Evolutionary conservation across 2,888 invertebrate species (phyloP).

Genomic region (Hylaea fasciaria): DNA sequence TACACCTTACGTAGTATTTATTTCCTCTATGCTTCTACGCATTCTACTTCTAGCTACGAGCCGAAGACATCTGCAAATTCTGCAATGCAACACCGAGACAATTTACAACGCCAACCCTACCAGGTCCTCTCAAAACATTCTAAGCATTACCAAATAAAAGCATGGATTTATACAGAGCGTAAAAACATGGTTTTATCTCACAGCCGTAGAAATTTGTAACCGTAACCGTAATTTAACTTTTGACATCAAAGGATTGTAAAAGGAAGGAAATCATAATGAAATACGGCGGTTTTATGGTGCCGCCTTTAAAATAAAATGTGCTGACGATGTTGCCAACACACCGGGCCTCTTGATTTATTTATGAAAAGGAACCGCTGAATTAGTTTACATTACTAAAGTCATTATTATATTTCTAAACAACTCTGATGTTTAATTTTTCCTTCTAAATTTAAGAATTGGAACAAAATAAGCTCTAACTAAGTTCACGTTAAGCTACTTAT

Average conservation of each 20-base stretch:
- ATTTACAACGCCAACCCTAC: too few species aligned
- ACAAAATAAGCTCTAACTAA: too few species aligned
- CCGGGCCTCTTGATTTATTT: conserved; percentile 15
- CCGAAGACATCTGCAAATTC: too few species aligned
- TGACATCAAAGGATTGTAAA: conserved; percentile 32
- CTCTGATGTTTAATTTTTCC: neutral
- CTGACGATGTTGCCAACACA: conserved; percentile 19
- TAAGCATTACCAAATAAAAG: conserved; percentile 13
- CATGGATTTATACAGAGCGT: conserved; percentile 7
- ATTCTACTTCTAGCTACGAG: too few species aligned
- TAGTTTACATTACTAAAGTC: conserved; percentile 9
- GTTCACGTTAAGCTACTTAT: too few species aligned
- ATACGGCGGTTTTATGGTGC: conserved; percentile 29
- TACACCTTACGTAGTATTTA: too few species aligned
- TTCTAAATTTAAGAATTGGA: neutral
- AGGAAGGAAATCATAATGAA: conserved; percentile 36
- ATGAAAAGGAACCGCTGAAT: conserved; percentile 14
- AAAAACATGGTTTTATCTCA: conserved; percentile 11
- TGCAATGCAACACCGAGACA: too few species aligned
- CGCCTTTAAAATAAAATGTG: conserved; percentile 28
- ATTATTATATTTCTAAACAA: too few species aligned
- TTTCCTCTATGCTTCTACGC: too few species aligned
- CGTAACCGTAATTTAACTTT: conserved; percentile 29
- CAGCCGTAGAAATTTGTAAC: conserved; percentile 29
- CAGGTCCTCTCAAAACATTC: too few species aligned